Base-by-base conservation (phyloP, 2,113 vertebrate genomes). In the Thryonomys swinderianus region DNA sequence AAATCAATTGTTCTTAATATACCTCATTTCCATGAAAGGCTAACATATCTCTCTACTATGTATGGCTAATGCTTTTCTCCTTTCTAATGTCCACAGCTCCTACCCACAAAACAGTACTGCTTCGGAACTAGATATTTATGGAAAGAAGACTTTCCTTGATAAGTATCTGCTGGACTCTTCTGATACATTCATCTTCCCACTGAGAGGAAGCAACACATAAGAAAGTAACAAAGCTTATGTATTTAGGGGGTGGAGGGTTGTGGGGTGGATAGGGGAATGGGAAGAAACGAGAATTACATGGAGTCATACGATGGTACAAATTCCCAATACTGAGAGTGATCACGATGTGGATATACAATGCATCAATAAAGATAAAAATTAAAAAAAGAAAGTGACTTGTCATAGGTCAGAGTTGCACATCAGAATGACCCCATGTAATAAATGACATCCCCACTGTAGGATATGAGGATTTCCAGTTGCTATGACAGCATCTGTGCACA, bases 341-440 rank as follows among this genome's bases (percentile, higher is more conserved):
- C n/a, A n/a, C n/a, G n/a, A n/a, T n/a, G n/a, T n/a, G n/a, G n/a
- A n/a, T n/a, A n/a, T n/a, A n/a, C n/a, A n/a, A n/a, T n/a, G n/a
- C n/a, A n/a, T n/a, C n/a, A n/a, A n/a, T n/a, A n/a, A n/a, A n/a
- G n/a, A n/a, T n/a, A n/a, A n/a, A n/a, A n/a, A n/a, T n/a, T n/a
- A n/a, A n/a, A n/a, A n/a, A n/a, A n/a, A n/a, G n/a, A n/a, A 91
- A 95, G 51, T 80, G 64, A 45, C 48, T 79, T 93, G 42, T 17
- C 55, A 53, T 27, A 85, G 51, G n/a, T 73, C 25, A 40, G 62
- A 21, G 62, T 23, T 66, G 79, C 34, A 66, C 48, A 80, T 59
- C 40, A 32, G 91, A 80, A 73, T 53, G 14, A 91, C 25, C 62
- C 51, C 61, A 40, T 32, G 71, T 61, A 74, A 57, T 59, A 85